phyloP scores from a whole-genome alignment of 2,797 vertebrate species.

The Acanthurus leucopareius region DNA sequence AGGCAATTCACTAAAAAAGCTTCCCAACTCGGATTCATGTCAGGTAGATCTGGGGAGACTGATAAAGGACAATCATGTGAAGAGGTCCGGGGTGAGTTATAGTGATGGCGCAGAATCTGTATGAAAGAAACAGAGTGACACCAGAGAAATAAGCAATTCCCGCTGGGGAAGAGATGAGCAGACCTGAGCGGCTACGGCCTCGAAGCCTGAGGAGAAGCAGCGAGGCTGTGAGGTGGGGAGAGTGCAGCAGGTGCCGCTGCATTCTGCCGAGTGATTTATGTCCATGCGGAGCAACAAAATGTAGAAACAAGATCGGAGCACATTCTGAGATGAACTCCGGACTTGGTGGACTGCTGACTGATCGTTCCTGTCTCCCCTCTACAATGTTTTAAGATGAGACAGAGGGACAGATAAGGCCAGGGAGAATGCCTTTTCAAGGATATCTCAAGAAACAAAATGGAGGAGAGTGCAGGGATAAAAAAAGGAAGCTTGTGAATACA shows the following conservation, averaged over 20 bases:
- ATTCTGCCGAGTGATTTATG: conserved; percentile 72
- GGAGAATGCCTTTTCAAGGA: conserved; percentile 46
- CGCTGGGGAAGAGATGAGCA: conserved; percentile 45
- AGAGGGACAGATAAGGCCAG: conserved; percentile 45
- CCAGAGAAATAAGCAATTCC: conserved; percentile 50
- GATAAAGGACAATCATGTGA: conserved; percentile 55
- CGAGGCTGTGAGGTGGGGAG: conserved; percentile 27
- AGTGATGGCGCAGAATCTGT: conserved; percentile 47
- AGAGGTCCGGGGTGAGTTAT: conserved; percentile 46
- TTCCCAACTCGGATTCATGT: conserved; percentile 30
- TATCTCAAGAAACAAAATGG: conserved; percentile 55
- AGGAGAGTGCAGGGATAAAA: conserved; percentile 12
- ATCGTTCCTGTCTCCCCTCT: conserved; percentile 63
- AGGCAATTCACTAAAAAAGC: conserved; percentile 46
- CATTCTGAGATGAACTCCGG: conserved; percentile 73
- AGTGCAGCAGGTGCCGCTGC: conserved; percentile 55
- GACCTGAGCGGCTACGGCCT: conserved; percentile 39
- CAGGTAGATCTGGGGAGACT: conserved; percentile 36
- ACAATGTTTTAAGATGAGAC: conserved; percentile 66
- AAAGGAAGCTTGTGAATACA: not conserved
- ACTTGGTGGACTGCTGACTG: conserved; percentile 69
- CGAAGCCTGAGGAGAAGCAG: conserved; percentile 30
- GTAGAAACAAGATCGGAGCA: conserved; percentile 76
- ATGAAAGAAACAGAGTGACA: conserved; percentile 52
- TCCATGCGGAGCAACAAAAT: conserved; percentile 64